These are phyloP conservation scores for Phoebastria nigripes DNA, from an alignment of 2,797 vertebrate species.

Conservation along the genomic window DNA sequence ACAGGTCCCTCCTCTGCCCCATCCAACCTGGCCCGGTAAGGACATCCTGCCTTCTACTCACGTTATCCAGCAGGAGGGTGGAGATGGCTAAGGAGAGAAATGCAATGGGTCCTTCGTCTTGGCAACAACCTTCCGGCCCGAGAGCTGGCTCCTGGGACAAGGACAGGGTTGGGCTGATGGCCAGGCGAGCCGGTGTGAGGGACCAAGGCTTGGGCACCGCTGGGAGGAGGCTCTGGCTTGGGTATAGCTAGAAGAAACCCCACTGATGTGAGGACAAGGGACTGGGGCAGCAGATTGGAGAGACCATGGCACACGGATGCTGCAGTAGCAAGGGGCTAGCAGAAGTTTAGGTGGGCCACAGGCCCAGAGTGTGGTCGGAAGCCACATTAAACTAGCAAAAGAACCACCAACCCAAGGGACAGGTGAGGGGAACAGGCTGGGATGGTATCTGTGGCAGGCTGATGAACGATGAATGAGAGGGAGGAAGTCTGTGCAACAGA, in stretches of 20 bases:
- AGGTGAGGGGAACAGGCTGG: not conserved
- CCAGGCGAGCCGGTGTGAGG: rapidly evolving
- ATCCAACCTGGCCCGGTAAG: constrained; percentile 65
- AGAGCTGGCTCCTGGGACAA: not conserved
- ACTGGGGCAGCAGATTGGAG: not conserved
- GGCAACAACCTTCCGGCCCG: not conserved
- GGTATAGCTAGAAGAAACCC: not conserved
- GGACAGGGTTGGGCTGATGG: not conserved
- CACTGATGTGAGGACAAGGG: not conserved
- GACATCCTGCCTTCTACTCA: not conserved
- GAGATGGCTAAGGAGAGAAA: not conserved
- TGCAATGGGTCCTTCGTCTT: not conserved
- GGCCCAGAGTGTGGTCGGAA: not conserved
- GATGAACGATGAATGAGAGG: not conserved
- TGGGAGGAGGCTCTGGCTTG: not conserved
- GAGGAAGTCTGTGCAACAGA: not conserved
- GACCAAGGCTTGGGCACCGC: not conserved
- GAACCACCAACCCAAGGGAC: not conserved
- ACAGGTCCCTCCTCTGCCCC: constrained; percentile 51
- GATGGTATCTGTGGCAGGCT: not conserved
- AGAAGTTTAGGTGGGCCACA: not conserved
- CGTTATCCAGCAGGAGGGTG: not conserved
- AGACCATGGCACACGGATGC: rapidly evolving
- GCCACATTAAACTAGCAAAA: not conserved
- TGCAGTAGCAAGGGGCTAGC: not conserved